Evolutionary conservation across 2,797 vertebrate species (phyloP), one percentile per base, ranked within the genome.

Genomic region (Decapterus maruadsi): DNA sequence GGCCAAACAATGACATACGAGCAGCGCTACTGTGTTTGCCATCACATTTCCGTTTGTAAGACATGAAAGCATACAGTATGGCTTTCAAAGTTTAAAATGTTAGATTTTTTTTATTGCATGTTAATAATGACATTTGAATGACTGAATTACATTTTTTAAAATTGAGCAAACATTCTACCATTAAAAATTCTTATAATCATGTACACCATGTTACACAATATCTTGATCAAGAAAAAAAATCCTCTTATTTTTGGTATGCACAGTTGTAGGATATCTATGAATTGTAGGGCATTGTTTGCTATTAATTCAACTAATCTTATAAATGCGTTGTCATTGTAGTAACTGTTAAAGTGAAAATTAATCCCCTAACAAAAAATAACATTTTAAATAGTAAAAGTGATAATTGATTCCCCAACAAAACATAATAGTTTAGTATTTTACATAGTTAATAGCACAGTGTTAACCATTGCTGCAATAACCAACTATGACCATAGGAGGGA

Each of bases 1-100:
- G 95, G 9, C 94, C 95, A 0, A 94, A 94, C 81, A 95, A 92
- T 20, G 95, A 95, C 75, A 77, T 94, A 48, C 51, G 92, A 20
- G 94, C 93, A 6, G 83, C 74, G 69, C 19, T 96, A 70, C 83
- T 95, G 38, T 31, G 22, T 56, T 82, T 96, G 63, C 94, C 95
- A 3, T 6, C 57, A 40, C 83, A 89, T 68, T 67, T 90, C 0
- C 68, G 93, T 22, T 1, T 68, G 26, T 90, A 72, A 77, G 1
- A 55, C 4, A 16, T 38, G n/a, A 3, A 20, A 19, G 12, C 1
- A 43, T 1, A 12, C 14, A 55, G 0, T 9, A 26, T n/a, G 16
- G 8, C 26, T 40, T 29, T 55, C 9, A 11, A n/a, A 2, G 8
- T 26, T 53, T 31, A 2, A 29, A 26, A 9, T 26, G 8, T 38